Evolutionary conservation across 37 sponge, comb jelly and placozoan genomes (phyloP).

Genomic region (Ianthella basta): DNA sequence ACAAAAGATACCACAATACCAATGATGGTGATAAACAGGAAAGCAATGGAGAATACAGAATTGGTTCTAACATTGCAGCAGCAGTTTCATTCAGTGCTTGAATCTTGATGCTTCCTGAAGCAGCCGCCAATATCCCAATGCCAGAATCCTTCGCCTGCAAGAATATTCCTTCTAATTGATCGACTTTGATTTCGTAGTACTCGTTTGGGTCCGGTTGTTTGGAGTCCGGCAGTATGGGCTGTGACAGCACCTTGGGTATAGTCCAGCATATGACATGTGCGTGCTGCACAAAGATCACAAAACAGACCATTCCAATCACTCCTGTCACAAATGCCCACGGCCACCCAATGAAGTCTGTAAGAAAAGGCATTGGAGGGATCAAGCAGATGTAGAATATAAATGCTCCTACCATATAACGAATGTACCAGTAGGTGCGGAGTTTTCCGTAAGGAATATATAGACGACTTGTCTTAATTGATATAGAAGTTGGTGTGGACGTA

Average conservation of each 20-base stretch:
- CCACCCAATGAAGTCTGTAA: not conserved
- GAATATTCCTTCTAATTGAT: not conserved
- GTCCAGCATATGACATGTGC: not conserved
- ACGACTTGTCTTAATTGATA: not conserved
- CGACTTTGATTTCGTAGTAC: not conserved
- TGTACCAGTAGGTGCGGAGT: not conserved
- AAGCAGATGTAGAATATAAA: not conserved
- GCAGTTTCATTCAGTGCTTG: not conserved
- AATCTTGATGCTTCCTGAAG: slow-evolving; percentile 6
- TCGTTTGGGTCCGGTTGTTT: not conserved
- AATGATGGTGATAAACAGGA: too few relatives aligned
- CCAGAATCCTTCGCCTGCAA: not conserved
- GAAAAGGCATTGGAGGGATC: not conserved
- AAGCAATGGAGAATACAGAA: too few relatives aligned
- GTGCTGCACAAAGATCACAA: not conserved
- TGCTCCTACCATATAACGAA: not conserved
- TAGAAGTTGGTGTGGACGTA: not conserved
- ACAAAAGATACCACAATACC: too few relatives aligned
- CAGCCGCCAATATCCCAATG: not conserved
- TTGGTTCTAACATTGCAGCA: too few relatives aligned
- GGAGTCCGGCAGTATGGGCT: not conserved
- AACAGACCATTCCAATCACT: not conserved
- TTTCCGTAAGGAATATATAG: not conserved
- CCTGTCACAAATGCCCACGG: not conserved
- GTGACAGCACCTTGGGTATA: not conserved